These are phyloP conservation scores for Elaeidobius kamerunicus DNA, from an alignment of 2,888 invertebrate species.

Conservation along the genomic window DNA sequence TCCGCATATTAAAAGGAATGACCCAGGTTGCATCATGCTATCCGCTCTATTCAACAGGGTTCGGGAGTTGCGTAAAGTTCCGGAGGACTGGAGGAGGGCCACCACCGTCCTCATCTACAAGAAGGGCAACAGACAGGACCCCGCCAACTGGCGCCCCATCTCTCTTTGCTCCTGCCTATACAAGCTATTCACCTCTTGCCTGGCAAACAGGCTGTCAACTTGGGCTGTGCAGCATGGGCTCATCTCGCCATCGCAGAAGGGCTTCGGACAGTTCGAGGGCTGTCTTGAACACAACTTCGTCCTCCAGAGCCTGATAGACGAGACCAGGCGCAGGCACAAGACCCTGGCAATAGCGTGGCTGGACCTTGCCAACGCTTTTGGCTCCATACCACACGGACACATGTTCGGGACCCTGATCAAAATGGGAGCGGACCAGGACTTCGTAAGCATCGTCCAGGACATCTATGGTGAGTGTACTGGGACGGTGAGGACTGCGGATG, in stretches of 20 bases:
- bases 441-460: conserved; percentile 20
- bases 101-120: conserved; percentile 22
- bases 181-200: conserved; percentile 35
- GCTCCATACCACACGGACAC: conserved; percentile 41
- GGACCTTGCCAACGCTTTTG: conserved; percentile 46
- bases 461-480: conserved; percentile 21
- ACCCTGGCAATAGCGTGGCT: conserved; percentile 41
- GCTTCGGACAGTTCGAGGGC: conserved; percentile 43
- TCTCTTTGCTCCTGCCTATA: conserved; percentile 36
- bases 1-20: no score
- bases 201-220: conserved; percentile 32
- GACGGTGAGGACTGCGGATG: conserved; percentile 1
- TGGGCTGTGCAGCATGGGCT: conserved; percentile 25
- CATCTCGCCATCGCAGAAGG: conserved; percentile 39
- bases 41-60: conserved; percentile 9
- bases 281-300: conserved; percentile 44
- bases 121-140: conserved; percentile 28
- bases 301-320: conserved; percentile 37
- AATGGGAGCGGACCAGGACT: background rate
- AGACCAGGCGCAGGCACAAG: conserved; percentile 26
- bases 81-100: conserved; percentile 12
- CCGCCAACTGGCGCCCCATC: conserved; percentile 41
- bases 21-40: no score
- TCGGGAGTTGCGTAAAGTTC: background rate
- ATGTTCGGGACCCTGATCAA: conserved; percentile 4